Evolutionary conservation across 2,113 vertebrate species (phyloP).

Genomic region (Chloroceryle aenea): DNA sequence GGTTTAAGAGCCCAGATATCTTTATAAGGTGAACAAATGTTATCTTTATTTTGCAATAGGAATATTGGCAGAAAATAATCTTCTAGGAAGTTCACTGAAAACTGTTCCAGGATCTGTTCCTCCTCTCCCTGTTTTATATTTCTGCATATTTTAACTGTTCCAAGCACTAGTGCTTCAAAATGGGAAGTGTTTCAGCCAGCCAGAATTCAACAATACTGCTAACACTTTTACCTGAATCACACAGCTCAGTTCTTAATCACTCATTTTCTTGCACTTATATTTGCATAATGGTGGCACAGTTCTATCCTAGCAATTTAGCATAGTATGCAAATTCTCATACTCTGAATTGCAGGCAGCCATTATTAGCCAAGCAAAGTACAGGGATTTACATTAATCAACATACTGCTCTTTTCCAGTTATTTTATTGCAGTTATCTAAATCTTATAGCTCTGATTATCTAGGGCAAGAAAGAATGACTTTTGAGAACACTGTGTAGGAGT

Average conservation of each 20-base stretch:
- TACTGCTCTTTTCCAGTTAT: not conserved
- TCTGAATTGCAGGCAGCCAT: not conserved
- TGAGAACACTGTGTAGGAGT: not conserved
- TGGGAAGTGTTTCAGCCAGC: not conserved
- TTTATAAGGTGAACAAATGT: not conserved
- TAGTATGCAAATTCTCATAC: not conserved
- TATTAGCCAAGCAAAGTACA: not conserved
- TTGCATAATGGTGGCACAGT: not conserved
- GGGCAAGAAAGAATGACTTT: not conserved
- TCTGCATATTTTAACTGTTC: not conserved
- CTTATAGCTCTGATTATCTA: not conserved
- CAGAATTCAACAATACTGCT: not conserved
- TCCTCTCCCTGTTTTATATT: not conserved
- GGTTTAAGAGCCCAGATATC: not conserved
- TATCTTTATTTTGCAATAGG: not conserved
- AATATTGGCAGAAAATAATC: not conserved
- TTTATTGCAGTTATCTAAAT: not conserved
- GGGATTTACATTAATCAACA: not conserved
- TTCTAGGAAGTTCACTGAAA: not conserved
- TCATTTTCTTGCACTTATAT: not conserved
- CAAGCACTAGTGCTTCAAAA: not conserved
- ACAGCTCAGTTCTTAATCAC: not conserved
- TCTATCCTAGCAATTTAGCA: not conserved
- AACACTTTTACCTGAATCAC: not conserved
- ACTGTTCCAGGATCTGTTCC: not conserved